Conservation (phyloP, 2,888 invertebrate genomes). For the Smittia aterrima region DNA sequence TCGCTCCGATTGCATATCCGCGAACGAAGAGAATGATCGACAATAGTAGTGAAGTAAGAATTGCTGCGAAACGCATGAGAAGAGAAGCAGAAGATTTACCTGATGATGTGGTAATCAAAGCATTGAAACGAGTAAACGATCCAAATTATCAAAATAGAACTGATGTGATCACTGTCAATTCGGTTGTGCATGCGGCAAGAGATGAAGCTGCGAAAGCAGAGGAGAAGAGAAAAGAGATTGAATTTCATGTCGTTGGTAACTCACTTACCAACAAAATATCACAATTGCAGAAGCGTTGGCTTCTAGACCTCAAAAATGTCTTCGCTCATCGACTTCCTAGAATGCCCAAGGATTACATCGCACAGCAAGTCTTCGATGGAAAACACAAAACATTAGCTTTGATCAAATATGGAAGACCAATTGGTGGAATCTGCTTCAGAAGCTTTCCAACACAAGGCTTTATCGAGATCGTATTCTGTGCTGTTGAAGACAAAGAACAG, state of each 20-base stretch:
- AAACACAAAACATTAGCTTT: conserved; percentile 91
- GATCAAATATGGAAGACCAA: conserved; percentile 86
- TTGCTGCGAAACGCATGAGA: conserved; percentile 49
- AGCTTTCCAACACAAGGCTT: conserved; percentile 78
- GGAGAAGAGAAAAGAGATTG: conserved; percentile 83
- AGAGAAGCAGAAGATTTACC: conserved; percentile 65
- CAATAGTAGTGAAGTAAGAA: conserved; percentile 49
- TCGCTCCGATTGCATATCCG: conserved; percentile 48
- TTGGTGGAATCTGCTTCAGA: conserved; percentile 97
- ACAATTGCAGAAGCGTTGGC: conserved; percentile 89
- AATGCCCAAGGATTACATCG: conserved; percentile 98
- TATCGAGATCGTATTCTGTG: conserved; percentile 71
- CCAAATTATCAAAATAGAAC: conserved; percentile 61
- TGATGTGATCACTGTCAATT: conserved; percentile 10
- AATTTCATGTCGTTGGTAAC: conserved; percentile 93
- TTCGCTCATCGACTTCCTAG: conserved; percentile 93
- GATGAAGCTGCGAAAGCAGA: conserved; percentile 90
- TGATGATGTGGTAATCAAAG: conserved; percentile 74
- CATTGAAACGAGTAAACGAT: conserved; percentile 78
- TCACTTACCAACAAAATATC: conserved; percentile 81
- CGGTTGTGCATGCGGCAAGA: conserved; percentile 73
- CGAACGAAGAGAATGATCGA: conserved; percentile 46
- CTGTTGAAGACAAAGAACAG: conserved; percentile 93
- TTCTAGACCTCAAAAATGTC: conserved; percentile 80
- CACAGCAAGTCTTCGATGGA: conserved; percentile 90